Evolutionary conservation across 2,888 invertebrate species (phyloP).

Genomic region (Drosophila kuntzei): DNA sequence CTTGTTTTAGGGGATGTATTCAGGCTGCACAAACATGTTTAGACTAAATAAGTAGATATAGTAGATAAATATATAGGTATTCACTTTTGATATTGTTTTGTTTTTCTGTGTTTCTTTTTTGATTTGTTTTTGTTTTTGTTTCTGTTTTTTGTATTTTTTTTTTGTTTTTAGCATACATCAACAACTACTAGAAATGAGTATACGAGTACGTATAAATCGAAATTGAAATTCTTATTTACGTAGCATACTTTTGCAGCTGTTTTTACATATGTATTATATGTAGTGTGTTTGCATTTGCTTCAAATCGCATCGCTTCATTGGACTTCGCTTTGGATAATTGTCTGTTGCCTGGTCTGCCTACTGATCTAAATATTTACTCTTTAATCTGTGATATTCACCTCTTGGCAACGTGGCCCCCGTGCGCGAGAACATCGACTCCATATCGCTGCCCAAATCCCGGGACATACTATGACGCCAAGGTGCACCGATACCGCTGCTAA

Average conservation of each 20-base stretch:
- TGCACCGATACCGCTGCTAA: conserved; percentile 81
- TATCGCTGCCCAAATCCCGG: conserved; percentile 90
- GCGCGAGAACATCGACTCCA: conserved; percentile 90
- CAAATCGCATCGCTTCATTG: conserved; percentile 11
- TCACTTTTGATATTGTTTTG: conserved; percentile 38
- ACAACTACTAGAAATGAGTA: conserved; percentile 69
- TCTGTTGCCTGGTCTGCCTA: conserved; percentile 59
- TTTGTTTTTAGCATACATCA: conserved; percentile 72
- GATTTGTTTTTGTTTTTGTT: conserved; percentile 20
- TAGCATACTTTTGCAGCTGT: conserved; percentile 66
- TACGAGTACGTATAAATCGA: conserved; percentile 55
- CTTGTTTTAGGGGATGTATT: conserved; percentile 31
- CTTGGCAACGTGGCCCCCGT: conserved; percentile 88
- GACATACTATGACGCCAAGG: conserved; percentile 88
- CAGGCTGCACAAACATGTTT: conserved; percentile 61
- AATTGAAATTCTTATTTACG: conserved; percentile 67
- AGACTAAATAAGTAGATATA: conserved; percentile 57
- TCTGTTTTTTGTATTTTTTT: conserved; percentile 33
- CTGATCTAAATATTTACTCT: conserved; percentile 85
- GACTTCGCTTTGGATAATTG: conserved; percentile 24
- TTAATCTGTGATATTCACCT: conserved; percentile 88
- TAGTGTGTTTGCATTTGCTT: conserved; percentile 21
- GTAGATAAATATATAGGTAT: conserved; percentile 23
- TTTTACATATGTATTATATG: conserved; percentile 21
- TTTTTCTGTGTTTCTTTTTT: conserved; percentile 21